A percentile compares a stretch with the other conserved stretches of the same genome.
These are phyloP conservation scores for Parauchenoglanis ngamensis DNA, from an alignment of 2,797 vertebrate species.

Conservation along the genomic window DNA sequence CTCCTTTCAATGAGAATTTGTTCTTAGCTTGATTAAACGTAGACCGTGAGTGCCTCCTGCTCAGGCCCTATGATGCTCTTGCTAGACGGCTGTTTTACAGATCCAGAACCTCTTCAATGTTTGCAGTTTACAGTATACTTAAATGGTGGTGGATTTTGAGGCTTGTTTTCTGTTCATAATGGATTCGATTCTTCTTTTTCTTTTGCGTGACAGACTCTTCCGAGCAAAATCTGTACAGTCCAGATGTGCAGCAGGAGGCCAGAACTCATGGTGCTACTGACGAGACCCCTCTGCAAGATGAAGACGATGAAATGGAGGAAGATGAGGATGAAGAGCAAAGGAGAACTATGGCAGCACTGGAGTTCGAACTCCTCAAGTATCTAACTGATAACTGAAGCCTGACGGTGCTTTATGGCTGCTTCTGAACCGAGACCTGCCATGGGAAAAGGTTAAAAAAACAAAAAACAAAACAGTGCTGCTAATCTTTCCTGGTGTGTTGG, in stretches of 20 bases:
- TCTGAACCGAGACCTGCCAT: neutral
- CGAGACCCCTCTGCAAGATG: slow-evolving; percentile 60
- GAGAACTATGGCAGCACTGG: slow-evolving; percentile 71
- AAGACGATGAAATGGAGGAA: slow-evolving; percentile 45
- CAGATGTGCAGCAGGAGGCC: slow-evolving; percentile 28
- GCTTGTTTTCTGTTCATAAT: neutral
- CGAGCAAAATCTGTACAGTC: slow-evolving; percentile 47
- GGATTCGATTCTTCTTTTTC: neutral
- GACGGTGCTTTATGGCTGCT: neutral
- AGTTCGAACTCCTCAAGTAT: slow-evolving; percentile 77
- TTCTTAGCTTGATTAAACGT: neutral
- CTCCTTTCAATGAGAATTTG: neutral
- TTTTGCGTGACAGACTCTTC: slow-evolving; percentile 17
- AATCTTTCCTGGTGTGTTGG: neutral
- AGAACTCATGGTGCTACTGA: slow-evolving; percentile 62
- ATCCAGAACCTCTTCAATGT: neutral
- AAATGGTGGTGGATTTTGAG: neutral
- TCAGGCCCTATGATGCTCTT: neutral
- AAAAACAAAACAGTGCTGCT: neutral
- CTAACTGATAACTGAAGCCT: slow-evolving; percentile 68
- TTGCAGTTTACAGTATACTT: too few species aligned
- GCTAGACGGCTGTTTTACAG: neutral
- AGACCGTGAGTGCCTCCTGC: neutral
- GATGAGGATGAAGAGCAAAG: slow-evolving; percentile 65
- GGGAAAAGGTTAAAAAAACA: neutral